Conservation (phyloP, 2,888 invertebrate species). For the Steinernema hermaphroditum region DNA sequence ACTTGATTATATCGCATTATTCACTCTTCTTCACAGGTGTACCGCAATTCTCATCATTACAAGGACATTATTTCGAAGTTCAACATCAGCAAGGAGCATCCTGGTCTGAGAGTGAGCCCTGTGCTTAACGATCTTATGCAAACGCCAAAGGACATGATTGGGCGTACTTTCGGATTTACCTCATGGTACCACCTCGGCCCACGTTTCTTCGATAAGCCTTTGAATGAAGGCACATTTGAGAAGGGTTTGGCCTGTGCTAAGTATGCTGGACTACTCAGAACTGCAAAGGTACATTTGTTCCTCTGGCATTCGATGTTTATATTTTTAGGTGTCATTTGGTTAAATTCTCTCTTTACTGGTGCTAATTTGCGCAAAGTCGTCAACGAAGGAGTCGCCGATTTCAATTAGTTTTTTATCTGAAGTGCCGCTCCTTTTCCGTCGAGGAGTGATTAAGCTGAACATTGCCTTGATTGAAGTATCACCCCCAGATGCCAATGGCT, state of each 20-base stretch:
- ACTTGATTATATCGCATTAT: not conserved
- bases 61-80: slow-evolving; percentile 60
- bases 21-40: not conserved
- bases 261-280: slow-evolving; percentile 57
- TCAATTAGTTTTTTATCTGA: slow-evolving; percentile 89
- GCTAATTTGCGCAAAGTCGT: slow-evolving; percentile 83
- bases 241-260: slow-evolving; percentile 62
- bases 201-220: slow-evolving; percentile 62
- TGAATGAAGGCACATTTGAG: slow-evolving; percentile 62
- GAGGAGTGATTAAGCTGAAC: slow-evolving; percentile 82
- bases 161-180: slow-evolving; percentile 43
- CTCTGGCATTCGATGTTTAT: too few relatives aligned
- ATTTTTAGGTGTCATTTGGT: slow-evolving; percentile 75
- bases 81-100: slow-evolving; percentile 60
- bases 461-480: slow-evolving; percentile 73
- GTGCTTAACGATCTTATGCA: slow-evolving; percentile 48
- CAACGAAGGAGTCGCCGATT: slow-evolving; percentile 75
- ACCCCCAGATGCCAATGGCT: slow-evolving; percentile 87
- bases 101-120: slow-evolving; percentile 60
- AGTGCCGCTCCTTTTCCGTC: slow-evolving; percentile 85
- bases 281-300: too few relatives aligned
- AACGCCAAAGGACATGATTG: slow-evolving; percentile 47
- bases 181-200: slow-evolving; percentile 58
- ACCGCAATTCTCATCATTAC: slow-evolving; percentile 53
- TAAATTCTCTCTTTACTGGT: slow-evolving; percentile 88